Conservation (phyloP, 2,113 vertebrate species). For the Ameiurus melas region DNA sequence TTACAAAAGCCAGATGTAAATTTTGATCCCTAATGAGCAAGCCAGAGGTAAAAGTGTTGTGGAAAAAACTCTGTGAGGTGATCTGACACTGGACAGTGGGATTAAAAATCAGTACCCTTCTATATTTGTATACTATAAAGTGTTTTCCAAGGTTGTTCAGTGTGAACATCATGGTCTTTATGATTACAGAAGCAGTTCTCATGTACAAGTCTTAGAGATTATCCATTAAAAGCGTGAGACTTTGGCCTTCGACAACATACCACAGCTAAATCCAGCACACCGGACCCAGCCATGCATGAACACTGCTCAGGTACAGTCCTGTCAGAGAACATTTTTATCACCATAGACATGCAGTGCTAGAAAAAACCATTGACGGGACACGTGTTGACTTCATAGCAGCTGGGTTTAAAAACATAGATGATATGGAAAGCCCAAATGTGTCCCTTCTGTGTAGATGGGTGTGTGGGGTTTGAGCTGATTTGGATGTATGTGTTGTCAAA, state of each 20-base stretch:
- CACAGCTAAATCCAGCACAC: conserved; percentile 23
- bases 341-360: conserved; percentile 2
- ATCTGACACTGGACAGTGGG: not conserved
- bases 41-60: not conserved
- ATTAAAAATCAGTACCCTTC: not conserved
- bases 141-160: not conserved
- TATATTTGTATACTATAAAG: not conserved
- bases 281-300: conserved; percentile 38
- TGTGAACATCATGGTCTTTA: not conserved
- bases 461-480: conserved; percentile 37
- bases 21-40: not conserved
- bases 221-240: not conserved
- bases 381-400: conserved; percentile 13
- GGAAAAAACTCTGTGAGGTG: not conserved
- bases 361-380: not conserved
- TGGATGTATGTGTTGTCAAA: conserved; percentile 20
- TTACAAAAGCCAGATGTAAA: not conserved
- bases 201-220: not conserved
- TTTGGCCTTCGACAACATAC: not conserved
- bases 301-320: conserved; percentile 41
- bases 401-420: conserved; percentile 17
- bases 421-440: conserved; percentile 31
- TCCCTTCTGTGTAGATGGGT: conserved; percentile 20
- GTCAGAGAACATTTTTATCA: conserved; percentile 22
- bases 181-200: not conserved